Conservation (phyloP, 2,888 invertebrate species). For the Argynnis bischoffii region DNA sequence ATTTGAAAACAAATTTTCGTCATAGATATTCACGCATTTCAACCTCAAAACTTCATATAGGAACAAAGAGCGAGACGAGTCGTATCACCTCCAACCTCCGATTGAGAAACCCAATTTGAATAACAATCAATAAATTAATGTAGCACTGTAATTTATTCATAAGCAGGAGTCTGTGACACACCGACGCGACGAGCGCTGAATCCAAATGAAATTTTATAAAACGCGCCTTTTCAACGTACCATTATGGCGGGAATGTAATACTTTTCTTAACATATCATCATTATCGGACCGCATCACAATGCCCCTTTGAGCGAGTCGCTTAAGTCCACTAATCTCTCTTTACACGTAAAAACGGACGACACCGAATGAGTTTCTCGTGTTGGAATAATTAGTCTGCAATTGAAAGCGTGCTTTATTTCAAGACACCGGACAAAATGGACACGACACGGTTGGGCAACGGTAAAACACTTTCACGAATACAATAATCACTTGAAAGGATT, state of each 20-base stretch:
- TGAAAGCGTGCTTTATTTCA: slow-evolving; percentile 81
- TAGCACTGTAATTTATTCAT: slow-evolving; percentile 77
- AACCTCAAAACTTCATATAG: slow-evolving; percentile 63
- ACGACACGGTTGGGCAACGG: slow-evolving; percentile 77
- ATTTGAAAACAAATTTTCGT: slow-evolving; percentile 62
- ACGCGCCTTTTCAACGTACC: slow-evolving; percentile 70
- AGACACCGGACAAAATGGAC: slow-evolving; percentile 74
- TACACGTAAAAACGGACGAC: slow-evolving; percentile 76
- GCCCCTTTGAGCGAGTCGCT: slow-evolving; percentile 68
- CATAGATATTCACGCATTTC: slow-evolving; percentile 53
- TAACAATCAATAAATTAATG: slow-evolving; percentile 83
- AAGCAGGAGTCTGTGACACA: slow-evolving; percentile 70
- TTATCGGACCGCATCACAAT: slow-evolving; percentile 76
- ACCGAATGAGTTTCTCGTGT: slow-evolving; percentile 80
- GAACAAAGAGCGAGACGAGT: slow-evolving; percentile 67
- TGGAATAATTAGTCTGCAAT: slow-evolving; percentile 81
- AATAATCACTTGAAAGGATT: slow-evolving; percentile 71
- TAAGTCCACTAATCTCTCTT: slow-evolving; percentile 79
- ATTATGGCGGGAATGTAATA: slow-evolving; percentile 73
- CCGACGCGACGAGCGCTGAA: slow-evolving; percentile 71
- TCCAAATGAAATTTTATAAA: slow-evolving; percentile 79
- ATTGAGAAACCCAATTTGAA: slow-evolving; percentile 81
- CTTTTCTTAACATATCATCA: slow-evolving; percentile 78
- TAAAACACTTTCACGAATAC: slow-evolving; percentile 79
- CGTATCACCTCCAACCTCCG: slow-evolving; percentile 78